Evolutionary conservation across 1,140 invertebrate genomes (phyloP).

Genomic region (Mactra quadrangularis): DNA sequence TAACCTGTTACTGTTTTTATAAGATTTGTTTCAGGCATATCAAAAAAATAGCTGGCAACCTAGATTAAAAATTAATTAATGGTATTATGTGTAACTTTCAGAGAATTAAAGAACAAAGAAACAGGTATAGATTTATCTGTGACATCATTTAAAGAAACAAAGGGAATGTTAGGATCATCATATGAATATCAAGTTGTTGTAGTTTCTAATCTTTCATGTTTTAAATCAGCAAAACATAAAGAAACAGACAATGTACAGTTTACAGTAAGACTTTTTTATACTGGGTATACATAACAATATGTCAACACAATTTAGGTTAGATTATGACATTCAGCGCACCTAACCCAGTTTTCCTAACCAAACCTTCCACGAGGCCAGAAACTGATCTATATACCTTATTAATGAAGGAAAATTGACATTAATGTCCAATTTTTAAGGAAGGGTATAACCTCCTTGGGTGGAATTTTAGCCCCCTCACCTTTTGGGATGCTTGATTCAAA

Average conservation of each 20-base stretch:
- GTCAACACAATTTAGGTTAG: no score
- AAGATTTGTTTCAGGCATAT: neutral
- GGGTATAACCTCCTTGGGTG: no score
- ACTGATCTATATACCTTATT: no score
- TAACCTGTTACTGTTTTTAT: neutral
- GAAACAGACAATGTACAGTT: constrained; percentile 79
- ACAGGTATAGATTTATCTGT: constrained; percentile 76
- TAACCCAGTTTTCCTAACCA: no score
- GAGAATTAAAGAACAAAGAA: constrained; percentile 77
- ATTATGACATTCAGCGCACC: no score
- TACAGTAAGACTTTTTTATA: constrained; percentile 73
- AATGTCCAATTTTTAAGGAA: no score
- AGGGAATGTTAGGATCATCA: constrained; percentile 68
- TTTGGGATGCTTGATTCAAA: no score
- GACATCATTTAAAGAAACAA: constrained; percentile 70
- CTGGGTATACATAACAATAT: no score
- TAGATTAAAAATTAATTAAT: neutral
- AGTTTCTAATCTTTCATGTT: constrained; percentile 73
- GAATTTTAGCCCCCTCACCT: no score
- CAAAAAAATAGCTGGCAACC: neutral
- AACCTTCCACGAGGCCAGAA: no score
- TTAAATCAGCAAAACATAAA: constrained; percentile 78
- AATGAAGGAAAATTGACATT: no score
- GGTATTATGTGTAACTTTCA: constrained; percentile 46
- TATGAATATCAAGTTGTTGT: constrained; percentile 76